These are phyloP conservation scores for Phasianus colchicus DNA, from an alignment of 2,113 vertebrate genomes.

Conservation along the genomic window DNA sequence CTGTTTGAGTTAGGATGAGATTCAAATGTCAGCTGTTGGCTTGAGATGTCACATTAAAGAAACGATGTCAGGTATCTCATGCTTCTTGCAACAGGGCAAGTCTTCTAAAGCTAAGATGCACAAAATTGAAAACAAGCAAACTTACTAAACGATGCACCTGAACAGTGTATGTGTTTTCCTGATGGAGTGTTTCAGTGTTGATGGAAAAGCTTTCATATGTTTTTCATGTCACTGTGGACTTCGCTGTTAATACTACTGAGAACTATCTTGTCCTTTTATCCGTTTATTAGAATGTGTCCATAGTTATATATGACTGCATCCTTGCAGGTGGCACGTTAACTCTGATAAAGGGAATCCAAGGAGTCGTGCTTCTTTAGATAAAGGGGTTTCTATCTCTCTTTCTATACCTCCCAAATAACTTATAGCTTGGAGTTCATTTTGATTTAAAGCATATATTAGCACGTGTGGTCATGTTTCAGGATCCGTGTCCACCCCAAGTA, in stretches of 20 bases:
- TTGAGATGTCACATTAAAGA: not conserved
- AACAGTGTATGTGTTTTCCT: not conserved
- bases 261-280: not conserved
- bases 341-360: not conserved
- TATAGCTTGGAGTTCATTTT: not conserved
- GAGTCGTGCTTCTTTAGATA: not conserved
- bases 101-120: not conserved
- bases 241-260: not conserved
- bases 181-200: not conserved
- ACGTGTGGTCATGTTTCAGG: not conserved
- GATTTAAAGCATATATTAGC: not conserved
- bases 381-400: not conserved
- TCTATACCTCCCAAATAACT: not conserved
- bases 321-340: not conserved
- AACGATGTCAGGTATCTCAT: not conserved
- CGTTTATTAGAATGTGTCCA: not conserved
- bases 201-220: not conserved
- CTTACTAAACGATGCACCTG: not conserved
- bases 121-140: not conserved
- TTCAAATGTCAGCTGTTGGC: slow-evolving; percentile 11
- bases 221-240: not conserved
- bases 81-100: not conserved
- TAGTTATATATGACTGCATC: not conserved
- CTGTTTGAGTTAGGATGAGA: slow-evolving; percentile 33
- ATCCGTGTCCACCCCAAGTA: not conserved